Percentiles rank a stretch among this genome's conserved stretches.
Evolutionary conservation across 2,113 vertebrate species (phyloP).

Genomic region (Sebastes fasciatus): DNA sequence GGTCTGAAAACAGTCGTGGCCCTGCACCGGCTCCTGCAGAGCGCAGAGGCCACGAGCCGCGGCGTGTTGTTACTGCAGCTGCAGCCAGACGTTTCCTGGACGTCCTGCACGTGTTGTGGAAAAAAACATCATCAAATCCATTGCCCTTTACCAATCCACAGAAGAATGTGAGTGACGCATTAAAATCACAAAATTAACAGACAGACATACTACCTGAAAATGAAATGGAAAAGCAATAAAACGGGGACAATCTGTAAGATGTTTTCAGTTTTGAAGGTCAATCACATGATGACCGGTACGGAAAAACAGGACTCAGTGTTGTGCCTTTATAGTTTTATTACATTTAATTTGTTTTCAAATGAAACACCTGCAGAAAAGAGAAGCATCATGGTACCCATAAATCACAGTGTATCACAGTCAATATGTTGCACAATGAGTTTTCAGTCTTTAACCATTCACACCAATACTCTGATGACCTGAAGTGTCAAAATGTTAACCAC

Average conservation of each 20-base stretch:
- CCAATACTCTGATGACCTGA: neutral
- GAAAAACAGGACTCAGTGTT: slow-evolving; percentile 17
- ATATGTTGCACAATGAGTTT: neutral
- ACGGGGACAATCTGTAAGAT: slow-evolving; percentile 23
- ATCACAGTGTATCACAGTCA: neutral
- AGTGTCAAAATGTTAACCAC: neutral
- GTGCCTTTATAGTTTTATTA: slow-evolving; percentile 30
- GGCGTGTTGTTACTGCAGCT: slow-evolving; percentile 54
- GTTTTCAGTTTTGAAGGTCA: slow-evolving; percentile 48
- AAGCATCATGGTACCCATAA: neutral
- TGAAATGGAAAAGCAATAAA: slow-evolving; percentile 69
- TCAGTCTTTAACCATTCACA: neutral
- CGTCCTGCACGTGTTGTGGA: slow-evolving; percentile 63
- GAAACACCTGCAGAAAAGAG: slow-evolving; percentile 22
- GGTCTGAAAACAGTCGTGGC: slow-evolving; percentile 34
- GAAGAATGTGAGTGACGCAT: slow-evolving; percentile 68
- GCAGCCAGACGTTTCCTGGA: slow-evolving; percentile 73
- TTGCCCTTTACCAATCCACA: slow-evolving; percentile 59
- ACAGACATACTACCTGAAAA: slow-evolving; percentile 62
- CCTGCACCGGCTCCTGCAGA: slow-evolving; percentile 44
- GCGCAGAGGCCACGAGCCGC: slow-evolving; percentile 17
- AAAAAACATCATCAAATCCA: slow-evolving; percentile 64
- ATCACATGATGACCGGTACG: slow-evolving; percentile 31
- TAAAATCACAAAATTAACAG: slow-evolving; percentile 57
- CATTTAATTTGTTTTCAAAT: slow-evolving; percentile 24